Base-by-base conservation (phyloP, 1,140 invertebrate species). In the Drosophila ananassae region DNA sequence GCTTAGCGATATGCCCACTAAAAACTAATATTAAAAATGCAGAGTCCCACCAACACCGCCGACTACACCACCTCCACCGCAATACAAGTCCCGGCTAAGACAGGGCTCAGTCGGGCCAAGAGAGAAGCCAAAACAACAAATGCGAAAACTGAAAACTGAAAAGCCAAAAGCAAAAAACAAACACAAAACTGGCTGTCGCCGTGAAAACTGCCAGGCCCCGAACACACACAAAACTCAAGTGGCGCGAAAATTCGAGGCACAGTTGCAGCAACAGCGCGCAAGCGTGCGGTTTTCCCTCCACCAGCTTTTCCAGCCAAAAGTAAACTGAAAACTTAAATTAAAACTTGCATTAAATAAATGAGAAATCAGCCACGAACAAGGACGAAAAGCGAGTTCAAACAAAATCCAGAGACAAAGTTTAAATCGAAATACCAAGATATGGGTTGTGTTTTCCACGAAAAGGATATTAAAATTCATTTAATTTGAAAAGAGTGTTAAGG, bases 161-260 rank as follows among this genome's bases (percentile, higher is more conserved):
- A 64, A 32, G 30, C 50, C 39, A 59, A 59, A 30, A 59, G 34
- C 28, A 47, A 51, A 51, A 50, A 73, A 56, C n/a, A 44, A 44
- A 44, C n/a, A 44, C 72, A 77, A 37, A 81, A 81, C 77, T 80
- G 77, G 81, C 63, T 80, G 74, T 69, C 62, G 72, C 61, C 64
- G 60, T 55, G 41, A 79, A 75, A 83, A 84, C 58, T 64, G 60
- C 56, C 66, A 77, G 61, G 51, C 80, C 25, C 54, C 79, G 54
- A 87, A 62, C 80, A 84, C 76, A 83, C 75, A 89, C 85, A 89
- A 89, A 89, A 89, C 85, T 85, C 77, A 85, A 90, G 85, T 85
- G 85, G 75, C 81, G 85, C 80, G 85, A 90, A 89, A 90, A 85
- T 90, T 77, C 51, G 75, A 85, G 80, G 80, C 85, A 85, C 85